Evolutionary conservation across 2,888 invertebrate genomes (phyloP).

Genomic region (Cactoblastis cactorum): DNA sequence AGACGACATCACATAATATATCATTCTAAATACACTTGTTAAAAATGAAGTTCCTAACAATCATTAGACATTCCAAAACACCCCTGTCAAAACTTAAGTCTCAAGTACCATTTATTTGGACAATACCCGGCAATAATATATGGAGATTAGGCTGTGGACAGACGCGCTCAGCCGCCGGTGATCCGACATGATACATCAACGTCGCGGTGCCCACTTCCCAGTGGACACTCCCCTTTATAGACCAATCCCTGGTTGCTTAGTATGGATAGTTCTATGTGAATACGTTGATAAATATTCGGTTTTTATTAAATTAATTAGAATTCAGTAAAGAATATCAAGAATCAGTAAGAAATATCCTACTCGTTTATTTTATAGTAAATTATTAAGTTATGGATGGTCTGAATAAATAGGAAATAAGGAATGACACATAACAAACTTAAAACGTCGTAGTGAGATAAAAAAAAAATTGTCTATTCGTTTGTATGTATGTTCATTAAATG

Average conservation of each 20-base stretch:
- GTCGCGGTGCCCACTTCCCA: conserved; percentile 64
- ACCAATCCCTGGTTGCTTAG: conserved; percentile 15
- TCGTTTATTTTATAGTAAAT: too few relatives aligned
- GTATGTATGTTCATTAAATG: too few relatives aligned
- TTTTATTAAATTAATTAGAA: conserved; percentile 6
- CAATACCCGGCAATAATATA: conserved; percentile 73
- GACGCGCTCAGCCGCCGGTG: conserved; percentile 64
- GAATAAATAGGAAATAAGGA: too few relatives aligned
- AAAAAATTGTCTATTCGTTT: too few relatives aligned
- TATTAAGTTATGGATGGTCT: too few relatives aligned
- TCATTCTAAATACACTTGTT: neutral
- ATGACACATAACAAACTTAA: too few relatives aligned
- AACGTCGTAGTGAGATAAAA: too few relatives aligned
- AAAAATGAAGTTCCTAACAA: conserved; percentile 5
- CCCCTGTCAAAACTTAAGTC: conserved; percentile 64
- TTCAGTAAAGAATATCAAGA: too few relatives aligned
- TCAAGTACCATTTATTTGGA: conserved; percentile 74
- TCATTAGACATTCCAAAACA: conserved; percentile 15
- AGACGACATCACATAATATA: too few relatives aligned
- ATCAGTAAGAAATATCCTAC: too few relatives aligned
- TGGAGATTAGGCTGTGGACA: conserved; percentile 78
- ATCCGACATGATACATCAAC: conserved; percentile 79
- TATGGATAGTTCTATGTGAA: conserved; percentile 29
- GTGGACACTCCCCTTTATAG: conserved; percentile 63
- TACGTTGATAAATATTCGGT: neutral